A percentile compares a stretch with the other conserved stretches of the same genome.
Evolutionary conservation across 2,888 invertebrate genomes (phyloP).

Genomic region (Desoria tigrina): DNA sequence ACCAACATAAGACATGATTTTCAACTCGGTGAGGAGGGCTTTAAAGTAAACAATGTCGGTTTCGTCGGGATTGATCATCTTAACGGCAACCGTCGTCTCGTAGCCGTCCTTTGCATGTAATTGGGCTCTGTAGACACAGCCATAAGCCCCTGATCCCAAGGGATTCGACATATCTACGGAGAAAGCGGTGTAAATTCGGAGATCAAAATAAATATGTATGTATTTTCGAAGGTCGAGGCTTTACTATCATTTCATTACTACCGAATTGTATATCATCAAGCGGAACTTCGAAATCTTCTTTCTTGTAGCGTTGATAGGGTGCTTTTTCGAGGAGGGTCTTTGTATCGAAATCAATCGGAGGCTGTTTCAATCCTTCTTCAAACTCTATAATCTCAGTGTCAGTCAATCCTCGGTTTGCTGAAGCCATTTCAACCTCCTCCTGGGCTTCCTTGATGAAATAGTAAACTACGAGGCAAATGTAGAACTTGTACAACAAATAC

Average conservation of each 20-base stretch:
- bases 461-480: conserved; percentile 28
- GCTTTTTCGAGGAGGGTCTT: conserved; percentile 25
- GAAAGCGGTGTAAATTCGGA: background rate
- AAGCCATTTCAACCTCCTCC: conserved; percentile 21
- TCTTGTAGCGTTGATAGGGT: conserved; percentile 29
- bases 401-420: conserved; percentile 24
- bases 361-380: conserved; percentile 24
- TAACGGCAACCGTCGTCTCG: conserved; percentile 23
- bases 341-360: background rate
- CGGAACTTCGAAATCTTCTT: conserved; percentile 30
- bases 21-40: conserved; percentile 35
- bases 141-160: conserved; percentile 31
- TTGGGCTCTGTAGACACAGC: conserved; percentile 29
- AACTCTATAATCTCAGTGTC: conserved; percentile 35
- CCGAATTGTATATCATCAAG: conserved; percentile 23
- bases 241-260: conserved; percentile 1
- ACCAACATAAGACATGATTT: conserved; percentile 37
- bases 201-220: background rate
- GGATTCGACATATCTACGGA: conserved; percentile 11
- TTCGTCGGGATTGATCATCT: conserved; percentile 26
- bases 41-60: conserved; percentile 32
- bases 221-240: background rate
- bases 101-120: conserved; percentile 3
- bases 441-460: conserved; percentile 27
- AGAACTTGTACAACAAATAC: conserved; percentile 33